phyloP scores from a whole-genome alignment of 2,888 invertebrate species.

The Polyommatus iphigenia region DNA sequence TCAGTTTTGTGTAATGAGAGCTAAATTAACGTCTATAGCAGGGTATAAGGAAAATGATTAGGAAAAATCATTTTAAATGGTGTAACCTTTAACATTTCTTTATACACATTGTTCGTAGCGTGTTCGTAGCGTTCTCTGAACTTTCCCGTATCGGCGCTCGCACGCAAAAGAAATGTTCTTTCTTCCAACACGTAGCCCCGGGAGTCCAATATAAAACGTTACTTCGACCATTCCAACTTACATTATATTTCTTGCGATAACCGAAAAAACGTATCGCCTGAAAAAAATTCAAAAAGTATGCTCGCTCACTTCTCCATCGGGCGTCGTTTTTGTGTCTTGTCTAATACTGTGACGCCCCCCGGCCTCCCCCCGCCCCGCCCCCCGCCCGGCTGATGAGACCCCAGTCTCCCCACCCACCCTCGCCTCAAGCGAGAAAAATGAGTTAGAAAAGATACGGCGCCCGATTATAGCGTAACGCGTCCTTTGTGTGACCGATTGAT shows the following conservation, averaged over 20 bases:
- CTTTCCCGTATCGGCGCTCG: neutral
- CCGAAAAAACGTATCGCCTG: constrained; percentile 43
- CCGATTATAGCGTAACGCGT: constrained; percentile 73
- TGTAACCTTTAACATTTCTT: neutral
- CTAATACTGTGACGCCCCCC: constrained; percentile 78
- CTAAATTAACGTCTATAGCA: neutral
- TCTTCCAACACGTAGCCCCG: neutral
- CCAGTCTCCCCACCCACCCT: constrained; percentile 46
- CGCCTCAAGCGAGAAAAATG: constrained; percentile 78
- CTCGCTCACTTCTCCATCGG: constrained; percentile 69
- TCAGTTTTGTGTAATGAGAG: neutral
- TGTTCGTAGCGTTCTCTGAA: neutral
- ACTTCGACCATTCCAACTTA: constrained; percentile 37
- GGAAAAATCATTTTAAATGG: no score
- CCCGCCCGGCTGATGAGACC: constrained; percentile 61
- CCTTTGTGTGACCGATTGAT: constrained; percentile 72
- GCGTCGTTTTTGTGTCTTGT: constrained; percentile 79
- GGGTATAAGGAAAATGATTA: no score
- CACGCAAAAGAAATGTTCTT: constrained; percentile 2
- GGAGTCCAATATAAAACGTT: constrained; percentile 19
- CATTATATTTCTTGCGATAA: constrained; percentile 43
- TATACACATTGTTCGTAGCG: neutral
- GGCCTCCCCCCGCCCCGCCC: neutral
- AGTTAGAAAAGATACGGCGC: constrained; percentile 80
- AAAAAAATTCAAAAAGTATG: constrained; percentile 67